These are phyloP conservation scores for Athene cunicularia DNA, from an alignment of 2,113 vertebrate genomes.

Conservation along the genomic window DNA sequence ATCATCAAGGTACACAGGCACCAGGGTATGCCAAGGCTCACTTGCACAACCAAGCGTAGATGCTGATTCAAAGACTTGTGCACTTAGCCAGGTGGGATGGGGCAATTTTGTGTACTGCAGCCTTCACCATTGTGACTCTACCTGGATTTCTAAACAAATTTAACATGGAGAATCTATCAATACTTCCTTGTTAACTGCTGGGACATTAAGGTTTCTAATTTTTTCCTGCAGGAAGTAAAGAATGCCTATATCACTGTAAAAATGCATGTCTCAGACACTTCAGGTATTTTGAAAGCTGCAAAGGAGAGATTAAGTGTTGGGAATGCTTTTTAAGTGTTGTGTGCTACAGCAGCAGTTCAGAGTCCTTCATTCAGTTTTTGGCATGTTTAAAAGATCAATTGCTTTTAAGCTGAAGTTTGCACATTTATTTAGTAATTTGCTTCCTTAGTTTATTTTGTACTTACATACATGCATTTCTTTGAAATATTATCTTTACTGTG, in stretches of 20 bases:
- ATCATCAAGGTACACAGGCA: not conserved
- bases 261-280: fast-evolving
- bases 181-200: not conserved
- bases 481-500: not conserved
- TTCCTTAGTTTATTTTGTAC: not conserved
- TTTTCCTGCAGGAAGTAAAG: not conserved
- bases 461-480: not conserved
- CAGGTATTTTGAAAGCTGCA: not conserved
- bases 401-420: not conserved
- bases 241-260: not conserved
- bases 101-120: not conserved
- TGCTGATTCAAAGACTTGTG: not conserved
- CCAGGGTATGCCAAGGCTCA: fast-evolving
- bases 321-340: not conserved
- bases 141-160: not conserved
- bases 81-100: not conserved
- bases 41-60: not conserved
- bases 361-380: not conserved
- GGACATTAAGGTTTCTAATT: not conserved
- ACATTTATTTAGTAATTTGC: not conserved
- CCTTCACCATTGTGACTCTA: not conserved
- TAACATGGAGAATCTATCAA: not conserved
- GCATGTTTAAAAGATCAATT: not conserved
- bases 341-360: not conserved
- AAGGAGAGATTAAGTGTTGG: not conserved